Evolutionary conservation across 2,113 vertebrate species (phyloP).

Genomic region (Pseudois nayaur): DNA sequence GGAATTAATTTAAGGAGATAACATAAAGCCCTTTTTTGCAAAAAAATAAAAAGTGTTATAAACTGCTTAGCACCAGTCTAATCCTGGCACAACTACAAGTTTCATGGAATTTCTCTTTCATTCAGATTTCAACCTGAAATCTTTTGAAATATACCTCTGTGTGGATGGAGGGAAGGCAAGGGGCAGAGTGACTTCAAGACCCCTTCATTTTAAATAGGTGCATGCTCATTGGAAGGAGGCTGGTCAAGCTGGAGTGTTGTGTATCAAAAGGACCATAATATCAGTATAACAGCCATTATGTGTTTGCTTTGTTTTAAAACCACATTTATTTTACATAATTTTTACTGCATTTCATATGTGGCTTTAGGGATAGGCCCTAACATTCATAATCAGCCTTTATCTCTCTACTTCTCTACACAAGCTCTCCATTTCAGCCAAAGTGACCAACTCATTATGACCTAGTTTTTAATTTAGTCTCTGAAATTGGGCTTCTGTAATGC

Average conservation of each 20-base stretch:
- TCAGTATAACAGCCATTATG: not conserved
- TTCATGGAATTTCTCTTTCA: not conserved
- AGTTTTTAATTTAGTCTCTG: not conserved
- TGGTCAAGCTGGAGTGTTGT: not conserved
- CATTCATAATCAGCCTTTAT: not conserved
- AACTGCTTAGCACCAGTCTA: not conserved
- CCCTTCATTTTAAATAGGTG: not conserved
- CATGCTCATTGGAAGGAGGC: not conserved
- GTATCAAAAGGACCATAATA: not conserved
- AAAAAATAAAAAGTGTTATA: not conserved
- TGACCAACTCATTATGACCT: not conserved
- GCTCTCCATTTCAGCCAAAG: not conserved
- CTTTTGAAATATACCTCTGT: not conserved
- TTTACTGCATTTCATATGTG: not conserved
- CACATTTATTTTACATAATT: not conserved
- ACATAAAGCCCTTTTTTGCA: not conserved
- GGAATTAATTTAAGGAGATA: not conserved
- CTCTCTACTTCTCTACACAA: not conserved
- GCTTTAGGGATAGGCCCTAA: not conserved
- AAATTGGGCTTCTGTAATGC: not conserved
- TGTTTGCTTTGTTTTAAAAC: constrained; percentile 2
- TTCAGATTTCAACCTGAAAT: not conserved
- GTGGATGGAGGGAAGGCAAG: not conserved
- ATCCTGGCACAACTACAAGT: not conserved
- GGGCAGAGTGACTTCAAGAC: not conserved